A percentile compares a stretch with the other conserved stretches of the same genome.
Evolutionary conservation across 2,797 vertebrate genomes (phyloP).

Genomic region (Scolopax bukidnonensis): DNA sequence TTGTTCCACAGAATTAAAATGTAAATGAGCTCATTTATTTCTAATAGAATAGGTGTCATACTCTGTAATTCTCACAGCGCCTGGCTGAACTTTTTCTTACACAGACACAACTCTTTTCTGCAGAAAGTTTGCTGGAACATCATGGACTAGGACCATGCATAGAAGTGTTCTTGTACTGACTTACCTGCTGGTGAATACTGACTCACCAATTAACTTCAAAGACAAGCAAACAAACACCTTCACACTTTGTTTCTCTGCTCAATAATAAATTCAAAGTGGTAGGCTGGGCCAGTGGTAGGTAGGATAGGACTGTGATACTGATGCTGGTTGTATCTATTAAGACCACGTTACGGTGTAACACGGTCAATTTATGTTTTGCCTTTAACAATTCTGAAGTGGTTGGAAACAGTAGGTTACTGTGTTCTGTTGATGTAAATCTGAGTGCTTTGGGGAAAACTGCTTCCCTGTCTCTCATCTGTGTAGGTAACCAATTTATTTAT

Average conservation of each 20-base stretch:
- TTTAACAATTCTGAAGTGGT: constrained; percentile 21
- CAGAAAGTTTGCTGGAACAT: background rate
- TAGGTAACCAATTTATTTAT: constrained; percentile 22
- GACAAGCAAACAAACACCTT: background rate
- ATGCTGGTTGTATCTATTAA: constrained; percentile 8
- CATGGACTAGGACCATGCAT: rapidly evolving
- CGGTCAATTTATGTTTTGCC: background rate
- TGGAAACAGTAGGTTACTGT: constrained; percentile 17
- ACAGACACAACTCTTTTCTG: background rate
- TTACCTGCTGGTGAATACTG: background rate
- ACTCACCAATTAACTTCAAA: background rate
- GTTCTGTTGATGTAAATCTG: constrained; percentile 11
- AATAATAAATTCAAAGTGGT: background rate
- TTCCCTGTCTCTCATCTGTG: background rate
- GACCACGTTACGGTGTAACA: background rate
- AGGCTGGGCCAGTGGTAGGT: background rate
- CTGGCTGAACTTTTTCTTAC: background rate
- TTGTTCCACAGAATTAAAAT: constrained; percentile 33
- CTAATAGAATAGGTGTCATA: constrained; percentile 14
- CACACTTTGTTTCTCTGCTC: background rate
- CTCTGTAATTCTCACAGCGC: background rate
- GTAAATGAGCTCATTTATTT: constrained; percentile 45
- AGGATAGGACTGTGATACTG: background rate
- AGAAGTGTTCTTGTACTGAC: background rate
- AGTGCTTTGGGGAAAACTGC: background rate